Base-by-base conservation (phyloP, 2,797 vertebrate species). In the Hephaestus fuliginosus region DNA sequence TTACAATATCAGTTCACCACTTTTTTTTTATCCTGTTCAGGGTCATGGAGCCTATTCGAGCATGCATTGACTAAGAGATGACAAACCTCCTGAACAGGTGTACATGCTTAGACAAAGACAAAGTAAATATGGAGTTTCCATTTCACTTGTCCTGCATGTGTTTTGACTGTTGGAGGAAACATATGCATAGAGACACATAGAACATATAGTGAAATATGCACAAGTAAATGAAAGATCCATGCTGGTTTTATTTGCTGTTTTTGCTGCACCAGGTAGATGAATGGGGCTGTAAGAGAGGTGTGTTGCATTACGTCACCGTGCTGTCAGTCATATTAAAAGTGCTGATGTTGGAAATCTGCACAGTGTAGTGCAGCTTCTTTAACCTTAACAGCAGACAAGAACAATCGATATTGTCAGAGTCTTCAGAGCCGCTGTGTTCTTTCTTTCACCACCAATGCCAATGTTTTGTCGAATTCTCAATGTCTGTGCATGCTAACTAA, bases 101-200 rank as follows among this genome's bases (percentile, higher is more conserved):
- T 14, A 1, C 46, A 60, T 8, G 6, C n/a, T 57, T 22, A 48
- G 6, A 58, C 2, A 63, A 25, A 25, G 22, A 69, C 13, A 48
- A 5, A 78, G 9, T 25, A 25, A 33, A 11, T 57, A 18, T 48
- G n/a, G 15, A 51, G 43, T 70, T 68, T 73, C 20, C 56, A 33
- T 39, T 20, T 63, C 49, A 69, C 64, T 25, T 53, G 17, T 43
- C 22, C 28, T 60, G 43, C 5, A 13, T 61, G n/a, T n/a, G n/a
- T n/a, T n/a, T n/a, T n/a, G n/a, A n/a, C n/a, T 55, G 9, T 66
- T 15, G 8, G 2, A 48, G 49, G 17, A 41, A 67, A 55, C 22
- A 25, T 25, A 25, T 25, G 25, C 4, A n/a, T 28, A 49, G 17
- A 62, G n/a, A 69, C 14, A 18, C 5, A n/a, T 0, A n/a, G 7